A percentile compares a stretch with the other conserved stretches of the same genome.
phyloP scores from a whole-genome alignment of 2,888 invertebrate species.

The Napeogenes sylphis region DNA sequence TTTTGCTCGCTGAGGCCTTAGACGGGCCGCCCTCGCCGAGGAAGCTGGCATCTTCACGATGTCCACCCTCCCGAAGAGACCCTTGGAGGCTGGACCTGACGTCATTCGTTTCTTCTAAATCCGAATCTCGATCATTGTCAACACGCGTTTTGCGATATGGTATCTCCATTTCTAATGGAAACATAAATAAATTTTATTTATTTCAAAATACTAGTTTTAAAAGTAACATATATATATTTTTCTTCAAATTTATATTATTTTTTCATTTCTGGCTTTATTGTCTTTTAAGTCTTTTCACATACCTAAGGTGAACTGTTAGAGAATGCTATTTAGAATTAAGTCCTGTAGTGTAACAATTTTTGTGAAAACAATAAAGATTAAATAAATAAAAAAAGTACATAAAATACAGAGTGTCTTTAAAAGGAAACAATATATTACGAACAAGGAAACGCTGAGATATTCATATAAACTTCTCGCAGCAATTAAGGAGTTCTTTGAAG shows the following conservation, averaged over 20 bases:
- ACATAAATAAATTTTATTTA: neutral
- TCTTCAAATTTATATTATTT: too few relatives aligned
- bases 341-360: too few relatives aligned
- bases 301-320: too few relatives aligned
- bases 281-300: too few relatives aligned
- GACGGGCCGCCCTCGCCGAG: slow-evolving; percentile 59
- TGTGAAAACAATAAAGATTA: too few relatives aligned
- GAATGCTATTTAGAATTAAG: too few relatives aligned
- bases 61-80: slow-evolving; percentile 79
- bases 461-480: neutral
- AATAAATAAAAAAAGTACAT: too few relatives aligned
- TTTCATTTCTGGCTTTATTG: too few relatives aligned
- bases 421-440: neutral
- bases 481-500: slow-evolving; percentile 1
- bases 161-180: slow-evolving; percentile 78
- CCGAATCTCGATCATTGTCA: slow-evolving; percentile 63
- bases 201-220: too few relatives aligned
- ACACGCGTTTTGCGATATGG: slow-evolving; percentile 74
- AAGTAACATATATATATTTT: too few relatives aligned
- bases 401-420: neutral
- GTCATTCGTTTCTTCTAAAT: slow-evolving; percentile 67
- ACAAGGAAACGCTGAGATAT: neutral
- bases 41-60: slow-evolving; percentile 66
- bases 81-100: slow-evolving; percentile 82
- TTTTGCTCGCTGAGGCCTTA: slow-evolving; percentile 41